Conservation (phyloP, 1,140 invertebrate genomes). For the Drosophila neocordata region DNA sequence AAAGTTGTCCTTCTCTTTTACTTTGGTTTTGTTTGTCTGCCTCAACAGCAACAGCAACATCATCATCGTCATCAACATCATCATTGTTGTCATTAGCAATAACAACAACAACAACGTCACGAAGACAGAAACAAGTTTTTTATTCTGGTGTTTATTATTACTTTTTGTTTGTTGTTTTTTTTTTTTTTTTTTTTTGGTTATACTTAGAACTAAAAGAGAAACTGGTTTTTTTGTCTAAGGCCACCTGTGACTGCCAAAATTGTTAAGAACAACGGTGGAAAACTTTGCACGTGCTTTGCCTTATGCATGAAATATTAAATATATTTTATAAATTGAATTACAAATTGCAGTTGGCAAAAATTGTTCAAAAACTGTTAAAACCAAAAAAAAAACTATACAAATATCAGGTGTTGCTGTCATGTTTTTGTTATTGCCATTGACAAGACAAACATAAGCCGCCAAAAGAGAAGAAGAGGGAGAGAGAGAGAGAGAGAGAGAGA, state of each 20-base stretch:
- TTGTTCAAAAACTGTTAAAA: constrained; percentile 18
- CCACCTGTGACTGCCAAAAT: constrained; percentile 60
- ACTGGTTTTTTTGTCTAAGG: constrained; percentile 41
- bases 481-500: constrained; percentile 9
- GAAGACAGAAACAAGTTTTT: constrained; percentile 56
- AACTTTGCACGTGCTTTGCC: constrained; percentile 30
- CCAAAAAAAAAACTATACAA: constrained; percentile 15
- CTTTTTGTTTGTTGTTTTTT: constrained; percentile 12
- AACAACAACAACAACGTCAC: constrained; percentile 53
- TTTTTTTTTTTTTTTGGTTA: constrained; percentile 4
- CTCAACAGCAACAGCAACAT: constrained; percentile 61
- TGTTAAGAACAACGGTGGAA: constrained; percentile 19
- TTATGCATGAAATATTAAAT: constrained; percentile 40
- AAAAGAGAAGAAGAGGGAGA: constrained; percentile 18
- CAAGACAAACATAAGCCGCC: constrained; percentile 55
- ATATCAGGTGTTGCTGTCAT: constrained; percentile 46
- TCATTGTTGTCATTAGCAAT: constrained; percentile 15
- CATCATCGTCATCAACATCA: constrained; percentile 60
- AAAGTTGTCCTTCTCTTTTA: constrained; percentile 46
- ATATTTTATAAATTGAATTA: constrained; percentile 70
- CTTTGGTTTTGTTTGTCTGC: constrained; percentile 16
- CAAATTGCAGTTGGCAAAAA: constrained; percentile 64
- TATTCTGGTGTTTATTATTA: constrained; percentile 19
- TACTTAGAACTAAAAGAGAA: constrained; percentile 43
- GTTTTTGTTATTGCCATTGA: constrained; percentile 25